These are phyloP conservation scores for Porites lutea DNA, from an alignment of 64 coral and sea anemone species.

Conservation along the genomic window DNA sequence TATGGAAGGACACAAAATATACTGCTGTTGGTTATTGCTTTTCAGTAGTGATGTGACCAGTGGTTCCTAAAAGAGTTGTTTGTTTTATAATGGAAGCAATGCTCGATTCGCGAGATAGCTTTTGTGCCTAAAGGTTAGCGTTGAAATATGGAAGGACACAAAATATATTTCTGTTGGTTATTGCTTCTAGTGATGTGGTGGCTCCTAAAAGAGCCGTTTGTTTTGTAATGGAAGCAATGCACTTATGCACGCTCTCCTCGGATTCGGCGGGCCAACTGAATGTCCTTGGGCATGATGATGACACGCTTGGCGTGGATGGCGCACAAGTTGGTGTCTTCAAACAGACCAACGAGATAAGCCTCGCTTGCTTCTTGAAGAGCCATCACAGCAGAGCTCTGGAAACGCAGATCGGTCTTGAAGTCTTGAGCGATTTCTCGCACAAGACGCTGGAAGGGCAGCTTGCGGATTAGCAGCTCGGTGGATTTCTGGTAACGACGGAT, in stretches of 20 bases:
- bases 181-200: no score
- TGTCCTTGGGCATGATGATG: constrained; percentile 97
- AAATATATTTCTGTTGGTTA: no score
- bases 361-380: constrained; percentile 92
- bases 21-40: no score
- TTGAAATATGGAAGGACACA: no score
- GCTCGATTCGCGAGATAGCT: no score
- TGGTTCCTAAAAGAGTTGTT: no score
- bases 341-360: constrained; percentile 92
- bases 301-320: constrained; percentile 99
- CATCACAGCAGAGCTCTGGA: constrained; percentile 93
- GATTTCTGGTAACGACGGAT: constrained; percentile 98
- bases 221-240: neutral
- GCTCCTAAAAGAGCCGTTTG: no score
- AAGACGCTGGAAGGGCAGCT: constrained; percentile 93
- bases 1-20: no score
- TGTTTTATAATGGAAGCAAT: no score
- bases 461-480: constrained; percentile 94
- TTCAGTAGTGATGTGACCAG: no score
- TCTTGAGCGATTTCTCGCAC: constrained; percentile 96
- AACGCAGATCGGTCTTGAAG: constrained; percentile 92
- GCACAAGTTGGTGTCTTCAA: constrained; percentile 99
- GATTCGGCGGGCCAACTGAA: constrained; percentile 88
- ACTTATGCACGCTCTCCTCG: constrained; percentile 71
- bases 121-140: no score